Base-by-base conservation (phyloP, 2,888 invertebrate genomes). In the Trissoscelio sp. region DNA sequence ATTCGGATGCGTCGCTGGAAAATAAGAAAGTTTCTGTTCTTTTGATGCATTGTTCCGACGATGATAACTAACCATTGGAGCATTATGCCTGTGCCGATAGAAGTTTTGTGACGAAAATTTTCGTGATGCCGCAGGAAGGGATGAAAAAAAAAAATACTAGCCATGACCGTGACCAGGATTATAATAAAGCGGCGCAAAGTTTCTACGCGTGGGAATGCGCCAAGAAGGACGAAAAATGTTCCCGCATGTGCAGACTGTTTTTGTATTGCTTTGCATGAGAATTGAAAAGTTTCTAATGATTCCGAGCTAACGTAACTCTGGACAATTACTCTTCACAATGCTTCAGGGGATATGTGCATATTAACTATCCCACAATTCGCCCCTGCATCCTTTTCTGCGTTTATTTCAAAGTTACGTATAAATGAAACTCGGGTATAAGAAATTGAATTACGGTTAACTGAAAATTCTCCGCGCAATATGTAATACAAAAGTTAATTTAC, bases 81-180 rank as follows among this genome's bases (percentile, higher is more conserved):
- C 37, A 58, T 34, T 51, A 22, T 37, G 69, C 5, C 44, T 53
- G 53, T 44, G 42, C 46, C 42, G 46, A 44, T 31, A 22, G 34
- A 66, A 75, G 74, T 58, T 75, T 53, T 28, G 57, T 55, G 28
- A 46, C 24, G 37, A 31, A 46, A 34, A 67, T 66, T 67, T 57
- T 9, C 4, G 62, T 39, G 39, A 55, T 20, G 42, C 42, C 39
- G 16, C 28, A 42, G 24, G 53, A 55, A 55, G 24, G 53, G 34
- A 53, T 22, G 14, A n/a, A n/a, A n/a, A 31, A 57, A 75, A 58
- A 44, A 66, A 46, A 18, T 70, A 11, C 22, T 42, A 46, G 18
- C 24, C 28, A 18, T 66, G 75, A 67, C 60, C 60, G 72, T 72
- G 72, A 72, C 72, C 53, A 62, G 60, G n/a, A 60, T 72, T 72